A percentile compares a stretch with the other conserved stretches of the same genome.
Evolutionary conservation across 2,113 vertebrate genomes (phyloP).

Genomic region (Grallaria varia): DNA sequence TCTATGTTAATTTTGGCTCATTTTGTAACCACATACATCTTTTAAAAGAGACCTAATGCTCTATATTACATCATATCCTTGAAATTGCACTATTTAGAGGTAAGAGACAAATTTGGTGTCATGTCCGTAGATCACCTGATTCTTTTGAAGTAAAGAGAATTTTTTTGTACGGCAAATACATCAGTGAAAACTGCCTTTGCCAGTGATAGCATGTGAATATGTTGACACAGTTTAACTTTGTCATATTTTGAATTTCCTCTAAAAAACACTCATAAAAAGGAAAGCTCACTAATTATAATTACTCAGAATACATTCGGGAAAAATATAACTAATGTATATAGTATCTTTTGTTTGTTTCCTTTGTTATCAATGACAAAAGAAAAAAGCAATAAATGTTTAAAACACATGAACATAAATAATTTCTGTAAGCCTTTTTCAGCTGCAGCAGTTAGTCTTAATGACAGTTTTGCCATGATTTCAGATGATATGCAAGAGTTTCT

Average conservation of each 20-base stretch:
- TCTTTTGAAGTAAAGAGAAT: not conserved
- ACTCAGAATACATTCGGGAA: constrained; percentile 19
- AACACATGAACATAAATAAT: not conserved
- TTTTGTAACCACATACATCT: not conserved
- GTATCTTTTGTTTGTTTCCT: constrained; percentile 17
- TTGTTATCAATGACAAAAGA: constrained; percentile 28
- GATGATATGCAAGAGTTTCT: not conserved
- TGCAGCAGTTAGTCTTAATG: constrained; percentile 14
- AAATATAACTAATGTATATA: not conserved
- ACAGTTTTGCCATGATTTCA: not conserved
- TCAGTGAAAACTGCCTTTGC: not conserved
- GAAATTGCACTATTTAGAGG: not conserved
- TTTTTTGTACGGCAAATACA: not conserved
- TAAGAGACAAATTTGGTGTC: not conserved
- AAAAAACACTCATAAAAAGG: constrained; percentile 19
- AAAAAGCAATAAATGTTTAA: constrained; percentile 39
- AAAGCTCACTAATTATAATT: constrained; percentile 35
- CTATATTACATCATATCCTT: not conserved
- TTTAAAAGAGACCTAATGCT: not conserved
- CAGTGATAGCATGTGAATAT: not conserved
- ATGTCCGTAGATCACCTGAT: fast-evolving
- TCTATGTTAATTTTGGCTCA: not conserved
- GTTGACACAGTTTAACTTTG: not conserved
- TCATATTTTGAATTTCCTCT: constrained; percentile 21
- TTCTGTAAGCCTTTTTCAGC: constrained; percentile 4